Conservation (phyloP, 2,797 vertebrate genomes). For the Sternarchorhynchus goeldii region DNA sequence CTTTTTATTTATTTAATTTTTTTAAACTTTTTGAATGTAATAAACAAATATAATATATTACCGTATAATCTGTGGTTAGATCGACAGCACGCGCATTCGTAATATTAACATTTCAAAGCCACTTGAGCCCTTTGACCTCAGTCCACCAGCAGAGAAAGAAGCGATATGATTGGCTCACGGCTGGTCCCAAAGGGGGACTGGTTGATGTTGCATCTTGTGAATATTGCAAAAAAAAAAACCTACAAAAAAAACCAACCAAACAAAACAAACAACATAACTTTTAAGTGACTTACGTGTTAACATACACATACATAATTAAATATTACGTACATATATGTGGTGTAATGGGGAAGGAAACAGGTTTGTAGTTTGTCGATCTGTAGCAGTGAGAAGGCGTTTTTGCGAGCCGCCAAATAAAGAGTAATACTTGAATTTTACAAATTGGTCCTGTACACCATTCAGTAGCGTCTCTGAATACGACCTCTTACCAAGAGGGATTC, state of each 20-base stretch:
- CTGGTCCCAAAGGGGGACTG: conserved; percentile 67
- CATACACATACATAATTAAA: conserved; percentile 79
- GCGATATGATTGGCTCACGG: conserved; percentile 59
- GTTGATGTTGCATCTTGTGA: conserved; percentile 72
- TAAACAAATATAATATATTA: conserved; percentile 70
- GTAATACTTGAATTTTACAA: conserved; percentile 83
- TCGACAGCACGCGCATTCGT: conserved; percentile 64
- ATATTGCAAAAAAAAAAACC: conserved; percentile 75
- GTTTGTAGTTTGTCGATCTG: conserved; percentile 66
- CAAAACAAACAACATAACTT: too few relatives aligned
- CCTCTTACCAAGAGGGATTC: conserved; percentile 65
- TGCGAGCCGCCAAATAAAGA: conserved; percentile 81
- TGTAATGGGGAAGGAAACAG: conserved; percentile 68
- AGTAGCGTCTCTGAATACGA: conserved; percentile 71
- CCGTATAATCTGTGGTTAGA: conserved; percentile 68
- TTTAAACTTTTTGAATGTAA: conserved; percentile 45
- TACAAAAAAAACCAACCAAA: too few relatives aligned
- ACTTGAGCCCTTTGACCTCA: conserved; percentile 59
- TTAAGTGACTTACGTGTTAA: conserved; percentile 64
- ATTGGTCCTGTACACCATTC: conserved; percentile 81
- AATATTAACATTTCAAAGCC: conserved; percentile 56
- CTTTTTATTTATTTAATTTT: conserved; percentile 58
- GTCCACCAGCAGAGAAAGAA: conserved; percentile 66
- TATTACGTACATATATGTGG: conserved; percentile 81
- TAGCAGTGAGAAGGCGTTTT: conserved; percentile 77